These are phyloP conservation scores for Ursus arctos DNA, from an alignment of 2,113 vertebrate genomes.

Conservation along the genomic window DNA sequence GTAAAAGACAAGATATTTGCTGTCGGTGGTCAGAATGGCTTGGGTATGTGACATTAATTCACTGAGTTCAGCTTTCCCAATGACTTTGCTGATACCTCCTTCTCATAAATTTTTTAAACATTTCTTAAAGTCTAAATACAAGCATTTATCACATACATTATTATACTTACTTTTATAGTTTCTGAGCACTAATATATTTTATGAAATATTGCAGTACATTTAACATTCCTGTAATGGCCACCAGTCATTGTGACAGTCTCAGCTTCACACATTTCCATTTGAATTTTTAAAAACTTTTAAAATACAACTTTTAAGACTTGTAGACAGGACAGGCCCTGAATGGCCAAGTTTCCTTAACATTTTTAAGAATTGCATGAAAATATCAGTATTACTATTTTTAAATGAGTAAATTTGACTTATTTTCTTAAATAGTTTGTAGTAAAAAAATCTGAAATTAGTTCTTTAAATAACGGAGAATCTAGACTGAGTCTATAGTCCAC, in stretches of 20 bases:
- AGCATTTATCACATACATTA: background rate
- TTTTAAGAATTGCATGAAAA: conserved; percentile 60
- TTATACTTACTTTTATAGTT: conserved; percentile 35
- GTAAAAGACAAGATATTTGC: conserved; percentile 98
- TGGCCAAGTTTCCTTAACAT: conserved; percentile 28
- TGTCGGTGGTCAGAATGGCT: conserved; percentile 96
- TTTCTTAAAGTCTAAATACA: conserved; percentile 50
- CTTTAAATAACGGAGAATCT: conserved; percentile 26
- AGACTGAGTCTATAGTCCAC: background rate
- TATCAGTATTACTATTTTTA: conserved; percentile 2
- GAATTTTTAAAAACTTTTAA: conserved; percentile 34
- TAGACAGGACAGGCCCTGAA: conserved; percentile 28
- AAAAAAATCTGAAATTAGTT: conserved; percentile 7
- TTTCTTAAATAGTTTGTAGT: conserved; percentile 36
- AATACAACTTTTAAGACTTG: background rate
- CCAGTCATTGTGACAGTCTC: conserved; percentile 23
- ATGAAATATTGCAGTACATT: background rate
- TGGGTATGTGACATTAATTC: conserved; percentile 88
- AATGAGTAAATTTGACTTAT: conserved; percentile 36
- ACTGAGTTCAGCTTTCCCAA: conserved; percentile 6
- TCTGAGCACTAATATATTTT: background rate
- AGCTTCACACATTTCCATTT: background rate
- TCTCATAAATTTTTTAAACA: conserved; percentile 44
- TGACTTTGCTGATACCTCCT: conserved; percentile 35
- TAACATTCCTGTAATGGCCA: background rate